These are phyloP conservation scores for Andrena cerasifolii DNA, from an alignment of 1,140 invertebrate species.

Conservation along the genomic window DNA sequence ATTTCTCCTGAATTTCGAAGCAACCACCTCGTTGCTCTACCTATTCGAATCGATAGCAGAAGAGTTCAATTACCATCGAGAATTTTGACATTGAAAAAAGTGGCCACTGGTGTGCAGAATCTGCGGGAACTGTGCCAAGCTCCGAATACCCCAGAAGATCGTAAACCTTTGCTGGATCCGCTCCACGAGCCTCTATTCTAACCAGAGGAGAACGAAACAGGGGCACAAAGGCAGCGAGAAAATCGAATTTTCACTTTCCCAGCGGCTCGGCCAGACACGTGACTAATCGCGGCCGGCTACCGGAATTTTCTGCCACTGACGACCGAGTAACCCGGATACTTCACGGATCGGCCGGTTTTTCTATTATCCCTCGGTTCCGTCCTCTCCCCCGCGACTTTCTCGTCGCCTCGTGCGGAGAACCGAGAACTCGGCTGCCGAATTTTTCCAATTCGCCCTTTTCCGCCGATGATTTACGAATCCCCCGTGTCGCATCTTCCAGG, in stretches of 20 bases:
- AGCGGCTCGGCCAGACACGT: constrained; percentile 29
- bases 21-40: too few relatives aligned
- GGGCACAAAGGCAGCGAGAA: not conserved
- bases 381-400: not conserved
- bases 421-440: constrained; percentile 46
- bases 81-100: too few relatives aligned
- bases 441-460: constrained; percentile 26
- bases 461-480: constrained; percentile 33
- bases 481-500: constrained; percentile 13
- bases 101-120: too few relatives aligned
- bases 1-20: too few relatives aligned
- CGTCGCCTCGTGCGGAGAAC: constrained; percentile 15
- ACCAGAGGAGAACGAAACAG: not conserved
- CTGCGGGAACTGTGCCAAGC: too few relatives aligned
- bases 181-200: too few relatives aligned
- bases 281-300: constrained; percentile 69
- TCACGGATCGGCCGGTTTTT: constrained; percentile 29
- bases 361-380: constrained; percentile 61
- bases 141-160: too few relatives aligned
- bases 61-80: too few relatives aligned
- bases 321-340: constrained; percentile 73
- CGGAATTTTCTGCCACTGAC: constrained; percentile 64
- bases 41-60: too few relatives aligned
- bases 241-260: not conserved
- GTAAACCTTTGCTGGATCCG: too few relatives aligned